Percentiles rank a stretch among this genome's conserved stretches.
Conservation (phyloP, 2,888 invertebrate genomes). For the Hypsopygia costalis region DNA sequence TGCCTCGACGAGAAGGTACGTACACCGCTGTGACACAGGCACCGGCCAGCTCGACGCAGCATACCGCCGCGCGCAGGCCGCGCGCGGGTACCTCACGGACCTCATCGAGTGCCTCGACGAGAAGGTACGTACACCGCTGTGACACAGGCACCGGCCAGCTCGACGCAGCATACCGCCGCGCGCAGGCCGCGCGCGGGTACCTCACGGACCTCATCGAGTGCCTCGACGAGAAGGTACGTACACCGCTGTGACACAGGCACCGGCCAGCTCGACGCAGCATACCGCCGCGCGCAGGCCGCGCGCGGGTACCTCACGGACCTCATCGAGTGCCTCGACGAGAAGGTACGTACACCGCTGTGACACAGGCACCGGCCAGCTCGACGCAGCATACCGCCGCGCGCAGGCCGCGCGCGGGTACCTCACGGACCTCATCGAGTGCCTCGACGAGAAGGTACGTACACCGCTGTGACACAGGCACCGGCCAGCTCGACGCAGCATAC, state of each 20-base stretch:
- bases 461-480: slow-evolving; percentile 66
- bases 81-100: slow-evolving; percentile 96
- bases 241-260: slow-evolving; percentile 68
- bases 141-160: slow-evolving; percentile 75
- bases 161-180: slow-evolving; percentile 93
- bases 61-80: slow-evolving; percentile 96
- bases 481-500: slow-evolving; percentile 89
- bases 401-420: slow-evolving; percentile 97
- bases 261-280: slow-evolving; percentile 86
- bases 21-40: slow-evolving; percentile 64
- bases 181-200: slow-evolving; percentile 97
- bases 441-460: slow-evolving; percentile 98
- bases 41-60: slow-evolving; percentile 85
- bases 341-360: too few relatives aligned
- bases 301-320: slow-evolving; percentile 97
- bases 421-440: slow-evolving; percentile 97
- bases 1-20: slow-evolving; percentile 98
- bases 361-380: slow-evolving; percentile 79
- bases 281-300: slow-evolving; percentile 96
- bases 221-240: slow-evolving; percentile 98
- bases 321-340: slow-evolving; percentile 98
- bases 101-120: slow-evolving; percentile 98
- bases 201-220: slow-evolving; percentile 98
- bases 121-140: too few relatives aligned
- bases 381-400: slow-evolving; percentile 94